Evolutionary conservation across 2,113 vertebrate genomes (phyloP).

Genomic region (Edolisoma coerulescens): DNA sequence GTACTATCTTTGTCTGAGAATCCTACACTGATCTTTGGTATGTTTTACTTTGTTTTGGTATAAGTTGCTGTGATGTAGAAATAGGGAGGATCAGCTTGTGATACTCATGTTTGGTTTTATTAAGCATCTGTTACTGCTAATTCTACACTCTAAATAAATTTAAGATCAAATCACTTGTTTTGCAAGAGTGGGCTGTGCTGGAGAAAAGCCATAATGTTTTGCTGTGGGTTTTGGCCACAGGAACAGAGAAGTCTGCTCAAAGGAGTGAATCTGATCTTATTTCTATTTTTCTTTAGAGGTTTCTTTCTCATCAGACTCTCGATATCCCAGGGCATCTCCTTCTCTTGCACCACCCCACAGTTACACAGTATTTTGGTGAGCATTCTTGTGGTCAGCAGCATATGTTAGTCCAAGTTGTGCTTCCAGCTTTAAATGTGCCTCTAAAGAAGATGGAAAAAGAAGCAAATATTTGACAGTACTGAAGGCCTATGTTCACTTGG

Average conservation of each 20-base stretch:
- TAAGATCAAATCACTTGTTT: neutral
- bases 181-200: neutral
- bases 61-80: neutral
- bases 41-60: neutral
- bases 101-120: neutral
- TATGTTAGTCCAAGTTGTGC: neutral
- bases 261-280: neutral
- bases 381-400: neutral
- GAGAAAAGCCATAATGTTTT: neutral
- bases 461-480: neutral
- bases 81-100: neutral
- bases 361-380: neutral
- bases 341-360: neutral
- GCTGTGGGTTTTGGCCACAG: neutral
- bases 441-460: neutral
- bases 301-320: neutral
- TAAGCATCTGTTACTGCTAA: neutral
- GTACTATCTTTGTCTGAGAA: neutral
- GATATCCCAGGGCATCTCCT: neutral
- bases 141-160: neutral
- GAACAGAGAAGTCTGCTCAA: neutral
- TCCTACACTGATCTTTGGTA: neutral
- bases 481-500: rapidly evolving
- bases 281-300: neutral
- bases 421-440: neutral